Base-by-base conservation (phyloP, 2,888 invertebrate species). In the Shargacucullia verbasci region DNA sequence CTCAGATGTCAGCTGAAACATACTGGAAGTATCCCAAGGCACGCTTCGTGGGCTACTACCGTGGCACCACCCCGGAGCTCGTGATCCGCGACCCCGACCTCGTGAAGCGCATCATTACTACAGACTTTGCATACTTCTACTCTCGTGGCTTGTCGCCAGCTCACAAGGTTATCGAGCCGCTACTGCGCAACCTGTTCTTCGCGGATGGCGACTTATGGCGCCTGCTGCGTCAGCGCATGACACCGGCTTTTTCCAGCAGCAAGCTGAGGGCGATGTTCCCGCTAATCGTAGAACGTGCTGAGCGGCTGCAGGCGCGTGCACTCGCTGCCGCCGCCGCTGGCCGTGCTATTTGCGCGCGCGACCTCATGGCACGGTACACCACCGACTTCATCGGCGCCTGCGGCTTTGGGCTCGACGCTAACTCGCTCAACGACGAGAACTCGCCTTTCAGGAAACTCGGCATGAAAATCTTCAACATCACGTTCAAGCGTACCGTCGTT, bases 371-470 rank as follows among this genome's bases (percentile, higher is more conserved):
- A n/a, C 82, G 89, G 7, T 89, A 85, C 71, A 89, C 88, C 25
- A 89, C 86, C 10, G 90, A 89, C 65, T 87, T 89, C 65, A 89
- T 90, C 44, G 89, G 90, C 7, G 88, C 89, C 15, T 86, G 86
- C 47, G 89, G 85, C 13, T 89, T 90, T 29, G 90, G 90, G 0
- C 81, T 90, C 37, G 86, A 89, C 41, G 73, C 85, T 0, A 86
- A 88, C 61, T 82, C 87, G 0, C 81, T 88, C 6, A 78, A 81
- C 34, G 82, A 85, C 1, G 89, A 90, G 0, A 58, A 84, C 38
- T 89, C 88, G 0, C 74, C 81, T 0, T 88, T 89, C 65, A 79
- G 85, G 29, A 80, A 84, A 56, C 81, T 89, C 0, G 89, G 86
- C 0, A 66, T 59, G 0, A 78, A 78, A 50, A 86, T 88, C 45